These are phyloP conservation scores for Cheumatopsyche charites DNA, from an alignment of 1,140 invertebrate species.

Conservation along the genomic window DNA sequence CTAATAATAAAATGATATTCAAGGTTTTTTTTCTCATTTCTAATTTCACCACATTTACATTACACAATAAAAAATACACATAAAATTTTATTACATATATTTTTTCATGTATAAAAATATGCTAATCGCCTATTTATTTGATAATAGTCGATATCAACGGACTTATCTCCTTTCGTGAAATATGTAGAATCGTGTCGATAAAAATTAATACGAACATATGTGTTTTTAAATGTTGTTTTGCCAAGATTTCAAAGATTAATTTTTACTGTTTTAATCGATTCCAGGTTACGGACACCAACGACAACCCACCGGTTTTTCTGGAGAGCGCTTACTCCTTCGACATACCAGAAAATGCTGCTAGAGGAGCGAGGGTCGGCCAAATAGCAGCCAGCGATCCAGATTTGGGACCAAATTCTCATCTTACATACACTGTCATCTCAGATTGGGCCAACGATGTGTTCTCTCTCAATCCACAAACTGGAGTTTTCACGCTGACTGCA, in stretches of 20 bases:
- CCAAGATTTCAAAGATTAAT: neutral
- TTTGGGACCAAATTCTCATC: conserved; percentile 82
- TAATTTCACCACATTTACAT: conserved; percentile 15
- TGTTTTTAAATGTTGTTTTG: neutral
- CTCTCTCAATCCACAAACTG: conserved; percentile 86
- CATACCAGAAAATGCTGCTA: conserved; percentile 81
- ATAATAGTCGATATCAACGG: neutral
- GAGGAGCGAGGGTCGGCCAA: conserved; percentile 81
- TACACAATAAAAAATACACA: neutral
- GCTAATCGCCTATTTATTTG: conserved; percentile 23
- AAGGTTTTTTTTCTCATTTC: neutral
- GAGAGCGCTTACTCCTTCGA: conserved; percentile 87
- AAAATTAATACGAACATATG: neutral
- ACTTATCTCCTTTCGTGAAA: neutral
- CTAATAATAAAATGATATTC: neutral
- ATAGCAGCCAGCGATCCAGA: conserved; percentile 85
- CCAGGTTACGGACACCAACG: conserved; percentile 91
- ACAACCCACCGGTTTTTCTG: conserved; percentile 89
- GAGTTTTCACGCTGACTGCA: conserved; percentile 86
- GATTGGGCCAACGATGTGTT: conserved; percentile 96
- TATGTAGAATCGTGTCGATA: neutral
- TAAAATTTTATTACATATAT: conserved; percentile 20
- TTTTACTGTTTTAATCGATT: neutral
- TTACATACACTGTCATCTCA: conserved; percentile 86
- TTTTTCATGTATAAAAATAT: conserved; percentile 9